These are phyloP conservation scores for Monarcha castaneiventris DNA, from an alignment of 2,113 vertebrate genomes.

Conservation along the genomic window DNA sequence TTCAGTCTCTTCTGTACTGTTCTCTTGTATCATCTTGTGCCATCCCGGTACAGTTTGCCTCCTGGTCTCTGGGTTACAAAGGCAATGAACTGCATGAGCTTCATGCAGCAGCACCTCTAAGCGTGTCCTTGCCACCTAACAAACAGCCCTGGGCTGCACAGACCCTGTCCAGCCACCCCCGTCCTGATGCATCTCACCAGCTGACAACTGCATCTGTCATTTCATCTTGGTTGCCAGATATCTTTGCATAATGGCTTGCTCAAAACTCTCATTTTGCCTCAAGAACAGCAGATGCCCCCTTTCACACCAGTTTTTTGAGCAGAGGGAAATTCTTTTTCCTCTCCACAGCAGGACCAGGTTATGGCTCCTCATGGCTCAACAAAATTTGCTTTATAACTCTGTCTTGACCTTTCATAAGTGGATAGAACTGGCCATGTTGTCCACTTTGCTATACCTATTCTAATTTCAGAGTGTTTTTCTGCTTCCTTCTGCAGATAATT, in stretches of 20 bases:
- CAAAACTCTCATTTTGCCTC: neutral
- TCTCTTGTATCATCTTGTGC: neutral
- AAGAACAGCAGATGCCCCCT: neutral
- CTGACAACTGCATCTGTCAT: neutral
- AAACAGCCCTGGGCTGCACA: neutral
- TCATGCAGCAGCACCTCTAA: neutral
- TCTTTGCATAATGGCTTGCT: neutral
- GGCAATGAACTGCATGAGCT: neutral
- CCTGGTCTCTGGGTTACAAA: neutral
- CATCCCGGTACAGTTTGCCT: neutral
- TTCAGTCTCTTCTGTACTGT: neutral
- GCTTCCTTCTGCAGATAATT: neutral
- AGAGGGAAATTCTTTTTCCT: neutral
- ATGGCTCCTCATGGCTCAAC: neutral
- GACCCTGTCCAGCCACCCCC: neutral
- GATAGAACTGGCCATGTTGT: neutral
- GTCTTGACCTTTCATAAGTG: neutral
- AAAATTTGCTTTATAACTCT: neutral
- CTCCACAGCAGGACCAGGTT: neutral
- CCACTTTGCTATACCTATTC: neutral
- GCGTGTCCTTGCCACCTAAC: neutral
- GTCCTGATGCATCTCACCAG: neutral
- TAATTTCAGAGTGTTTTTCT: neutral
- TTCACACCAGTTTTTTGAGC: neutral
- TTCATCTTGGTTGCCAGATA: neutral